These are phyloP conservation scores for Ophion costatus DNA, from an alignment of 2,888 invertebrate genomes.

Conservation along the genomic window DNA sequence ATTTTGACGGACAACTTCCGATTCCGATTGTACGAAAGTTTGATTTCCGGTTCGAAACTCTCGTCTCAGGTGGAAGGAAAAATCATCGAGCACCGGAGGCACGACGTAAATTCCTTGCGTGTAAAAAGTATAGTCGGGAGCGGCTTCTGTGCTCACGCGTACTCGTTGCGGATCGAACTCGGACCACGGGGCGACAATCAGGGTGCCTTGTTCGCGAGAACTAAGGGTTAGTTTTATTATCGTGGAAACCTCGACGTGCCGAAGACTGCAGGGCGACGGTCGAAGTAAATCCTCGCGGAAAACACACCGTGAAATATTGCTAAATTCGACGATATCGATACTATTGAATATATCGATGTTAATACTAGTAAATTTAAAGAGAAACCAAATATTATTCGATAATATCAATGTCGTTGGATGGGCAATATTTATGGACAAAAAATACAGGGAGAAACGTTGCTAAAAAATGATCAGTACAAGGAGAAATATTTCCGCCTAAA, in stretches of 20 bases:
- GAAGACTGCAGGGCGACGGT: background rate
- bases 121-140: background rate
- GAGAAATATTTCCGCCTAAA: background rate
- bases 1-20: background rate
- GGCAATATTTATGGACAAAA: background rate
- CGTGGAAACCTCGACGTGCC: background rate
- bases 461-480: background rate
- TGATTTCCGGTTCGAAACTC: no score
- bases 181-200: background rate
- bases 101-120: background rate
- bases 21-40: background rate
- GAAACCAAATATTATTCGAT: background rate
- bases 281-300: background rate
- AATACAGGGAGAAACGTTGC: background rate
- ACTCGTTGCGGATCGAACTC: no score
- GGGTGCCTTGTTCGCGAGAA: background rate
- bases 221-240: background rate
- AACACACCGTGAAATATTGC: background rate
- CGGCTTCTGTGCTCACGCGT: no score
- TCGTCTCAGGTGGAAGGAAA: no score
- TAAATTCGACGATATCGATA: background rate
- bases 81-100: no score
- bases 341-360: background rate
- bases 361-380: background rate
- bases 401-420: background rate